phyloP scores from a whole-genome alignment of 2,888 invertebrate species.

The Camponotus fellah region DNA sequence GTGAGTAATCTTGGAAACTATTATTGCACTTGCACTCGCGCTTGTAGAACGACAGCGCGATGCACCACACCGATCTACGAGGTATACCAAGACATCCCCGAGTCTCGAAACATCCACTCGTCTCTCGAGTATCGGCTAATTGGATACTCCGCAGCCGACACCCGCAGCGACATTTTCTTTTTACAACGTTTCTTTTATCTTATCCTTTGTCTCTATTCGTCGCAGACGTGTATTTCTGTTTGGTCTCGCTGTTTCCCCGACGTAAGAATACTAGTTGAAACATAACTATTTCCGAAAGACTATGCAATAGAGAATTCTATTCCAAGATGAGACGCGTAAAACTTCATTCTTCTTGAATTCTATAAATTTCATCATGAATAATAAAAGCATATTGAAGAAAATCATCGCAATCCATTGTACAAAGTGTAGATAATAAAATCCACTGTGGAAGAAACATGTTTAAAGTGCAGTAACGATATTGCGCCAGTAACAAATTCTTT shows the following conservation, averaged over 20 bases:
- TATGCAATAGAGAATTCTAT: not conserved
- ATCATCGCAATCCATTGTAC: not conserved
- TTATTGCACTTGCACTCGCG: slow-evolving; percentile 32
- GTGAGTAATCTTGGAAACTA: slow-evolving; percentile 27
- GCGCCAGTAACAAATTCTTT: slow-evolving; percentile 69
- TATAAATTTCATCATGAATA: not conserved
- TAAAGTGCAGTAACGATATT: slow-evolving; percentile 50
- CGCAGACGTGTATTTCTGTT: slow-evolving; percentile 16
- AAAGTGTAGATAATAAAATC: slow-evolving; percentile 55
- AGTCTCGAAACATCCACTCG: slow-evolving; percentile 63
- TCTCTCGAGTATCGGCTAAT: slow-evolving; percentile 73
- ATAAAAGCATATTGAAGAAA: slow-evolving; percentile 1
- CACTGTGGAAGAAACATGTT: slow-evolving; percentile 7
- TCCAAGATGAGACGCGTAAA: slow-evolving; percentile 10
- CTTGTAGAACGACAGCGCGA: not conserved
- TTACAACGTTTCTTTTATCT: slow-evolving; percentile 32
- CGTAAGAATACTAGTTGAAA: not conserved
- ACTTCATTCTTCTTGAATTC: slow-evolving; percentile 1
- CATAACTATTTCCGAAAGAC: slow-evolving; percentile 14
- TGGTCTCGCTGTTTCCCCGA: slow-evolving; percentile 4
- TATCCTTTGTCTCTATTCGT: slow-evolving; percentile 16
- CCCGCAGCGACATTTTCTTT: slow-evolving; percentile 57
- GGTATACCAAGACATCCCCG: slow-evolving; percentile 64
- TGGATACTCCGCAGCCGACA: slow-evolving; percentile 75
- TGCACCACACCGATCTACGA: slow-evolving; percentile 22